These are phyloP conservation scores for Paraescarpia echinospica DNA, from an alignment of 1,140 invertebrate species.

Conservation along the genomic window DNA sequence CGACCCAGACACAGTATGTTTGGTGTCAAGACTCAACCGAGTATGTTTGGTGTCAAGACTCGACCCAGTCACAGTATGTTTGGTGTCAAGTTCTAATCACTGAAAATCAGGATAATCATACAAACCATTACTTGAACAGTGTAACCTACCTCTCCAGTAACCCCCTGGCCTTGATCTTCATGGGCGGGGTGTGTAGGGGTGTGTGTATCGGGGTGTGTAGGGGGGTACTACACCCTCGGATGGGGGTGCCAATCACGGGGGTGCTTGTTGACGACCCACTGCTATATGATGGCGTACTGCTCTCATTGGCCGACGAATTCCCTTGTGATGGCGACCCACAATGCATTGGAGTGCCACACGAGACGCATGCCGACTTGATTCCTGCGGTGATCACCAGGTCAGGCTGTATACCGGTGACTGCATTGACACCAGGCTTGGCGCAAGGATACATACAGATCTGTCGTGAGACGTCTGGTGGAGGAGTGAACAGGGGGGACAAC, in stretches of 20 bases:
- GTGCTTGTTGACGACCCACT: slow-evolving; percentile 20
- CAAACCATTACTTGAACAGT: not conserved
- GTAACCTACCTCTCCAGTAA: slow-evolving; percentile 55
- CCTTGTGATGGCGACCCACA: not conserved
- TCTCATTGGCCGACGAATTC: not conserved
- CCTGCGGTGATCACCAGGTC: slow-evolving; percentile 41
- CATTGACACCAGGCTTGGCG: slow-evolving; percentile 53
- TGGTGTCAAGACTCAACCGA: too few relatives aligned
- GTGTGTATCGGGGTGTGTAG: slow-evolving; percentile 7
- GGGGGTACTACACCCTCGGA: not conserved
- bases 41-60: too few relatives aligned
- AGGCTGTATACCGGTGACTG: slow-evolving; percentile 51
- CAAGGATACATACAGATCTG: slow-evolving; percentile 42
- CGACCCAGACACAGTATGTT: too few relatives aligned
- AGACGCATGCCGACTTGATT: slow-evolving; percentile 38
- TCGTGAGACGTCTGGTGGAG: slow-evolving; percentile 10
- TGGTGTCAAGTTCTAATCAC: too few relatives aligned
- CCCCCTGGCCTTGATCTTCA: slow-evolving; percentile 68
- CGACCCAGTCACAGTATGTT: too few relatives aligned
- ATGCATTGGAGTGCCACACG: slow-evolving; percentile 9
- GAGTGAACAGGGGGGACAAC: not conserved
- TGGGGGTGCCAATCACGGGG: slow-evolving; percentile 15
- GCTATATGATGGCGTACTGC: slow-evolving; percentile 13
- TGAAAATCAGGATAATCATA: not conserved
- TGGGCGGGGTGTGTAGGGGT: slow-evolving; percentile 52